These are phyloP conservation scores for Asobara japonica DNA, from an alignment of 1,140 invertebrate species.

Conservation along the genomic window DNA sequence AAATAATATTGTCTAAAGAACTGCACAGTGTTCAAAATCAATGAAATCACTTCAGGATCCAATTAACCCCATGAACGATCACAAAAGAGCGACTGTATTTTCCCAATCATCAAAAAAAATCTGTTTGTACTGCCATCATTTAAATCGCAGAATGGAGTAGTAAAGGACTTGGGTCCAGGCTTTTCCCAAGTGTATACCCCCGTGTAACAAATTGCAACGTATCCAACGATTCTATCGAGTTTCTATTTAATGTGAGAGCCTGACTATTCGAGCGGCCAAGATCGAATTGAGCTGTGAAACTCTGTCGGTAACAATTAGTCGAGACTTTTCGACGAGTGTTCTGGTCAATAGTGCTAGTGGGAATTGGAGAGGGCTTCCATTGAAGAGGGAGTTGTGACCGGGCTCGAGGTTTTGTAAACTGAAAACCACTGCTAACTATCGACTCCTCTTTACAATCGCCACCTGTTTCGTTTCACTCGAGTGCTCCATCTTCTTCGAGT, in stretches of 20 bases:
- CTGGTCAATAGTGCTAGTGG: neutral
- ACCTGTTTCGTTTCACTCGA: constrained; percentile 16
- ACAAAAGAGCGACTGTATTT: neutral
- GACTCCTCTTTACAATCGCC: constrained; percentile 40
- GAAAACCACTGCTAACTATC: constrained; percentile 25
- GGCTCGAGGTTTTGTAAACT: constrained; percentile 48
- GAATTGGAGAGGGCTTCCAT: constrained; percentile 28
- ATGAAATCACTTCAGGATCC: neutral
- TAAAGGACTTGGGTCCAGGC: neutral
- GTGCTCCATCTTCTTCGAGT: constrained; percentile 11
- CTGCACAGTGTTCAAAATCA: too few relatives aligned
- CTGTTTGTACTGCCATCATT: neutral
- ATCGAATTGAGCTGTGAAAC: neutral
- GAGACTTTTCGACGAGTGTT: constrained; percentile 20
- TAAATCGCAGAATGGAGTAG: neutral
- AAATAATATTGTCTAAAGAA: neutral
- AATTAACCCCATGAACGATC: neutral
- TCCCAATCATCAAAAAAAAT: too few relatives aligned
- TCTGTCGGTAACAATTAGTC: constrained; percentile 11
- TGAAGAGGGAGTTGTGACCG: neutral
- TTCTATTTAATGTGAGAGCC: neutral
- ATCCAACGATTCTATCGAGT: neutral
- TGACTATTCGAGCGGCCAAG: neutral
- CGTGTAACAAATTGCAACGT: neutral
- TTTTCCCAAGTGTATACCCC: neutral